phyloP scores from a whole-genome alignment of 2,888 invertebrate genomes.

The Caenorhabditis auriculariae region DNA sequence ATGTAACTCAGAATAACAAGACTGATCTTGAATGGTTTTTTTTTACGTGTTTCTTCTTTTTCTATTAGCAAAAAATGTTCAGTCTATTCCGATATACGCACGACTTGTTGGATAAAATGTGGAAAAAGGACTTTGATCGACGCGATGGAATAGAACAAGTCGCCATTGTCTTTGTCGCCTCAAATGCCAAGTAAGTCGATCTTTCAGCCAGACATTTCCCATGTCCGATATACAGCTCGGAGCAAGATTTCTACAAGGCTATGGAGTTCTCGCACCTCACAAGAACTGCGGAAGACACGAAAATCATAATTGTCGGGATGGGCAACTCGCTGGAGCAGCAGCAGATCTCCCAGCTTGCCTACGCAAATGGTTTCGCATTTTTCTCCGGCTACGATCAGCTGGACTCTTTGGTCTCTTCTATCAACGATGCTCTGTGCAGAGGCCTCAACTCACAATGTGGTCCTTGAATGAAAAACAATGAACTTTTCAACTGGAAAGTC shows the following conservation, averaged over 20 bases:
- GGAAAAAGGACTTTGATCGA: slow-evolving; percentile 19
- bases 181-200: slow-evolving; percentile 30
- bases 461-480: too few species aligned
- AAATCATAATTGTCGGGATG: slow-evolving; percentile 42
- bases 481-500: too few species aligned
- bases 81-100: slow-evolving; percentile 46
- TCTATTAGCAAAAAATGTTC: too few species aligned
- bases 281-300: slow-evolving; percentile 30
- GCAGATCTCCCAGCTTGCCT: slow-evolving; percentile 25
- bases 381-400: slow-evolving; percentile 29
- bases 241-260: slow-evolving; percentile 44
- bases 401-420: slow-evolving; percentile 12
- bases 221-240: slow-evolving; percentile 25
- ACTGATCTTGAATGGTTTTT: slow-evolving; percentile 33
- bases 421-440: slow-evolving; percentile 38
- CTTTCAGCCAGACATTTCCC: too few species aligned
- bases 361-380: slow-evolving; percentile 37
- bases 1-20: slow-evolving; percentile 37
- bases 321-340: slow-evolving; percentile 26
- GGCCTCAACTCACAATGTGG: slow-evolving; percentile 24
- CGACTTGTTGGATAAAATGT: slow-evolving; percentile 17
- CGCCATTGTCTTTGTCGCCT: slow-evolving; percentile 37
- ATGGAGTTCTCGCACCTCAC: slow-evolving; percentile 37
- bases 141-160: slow-evolving; percentile 39
- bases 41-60: not conserved